Conservation (phyloP, 2,797 vertebrate species). For the Setipinna tenuifilis region DNA sequence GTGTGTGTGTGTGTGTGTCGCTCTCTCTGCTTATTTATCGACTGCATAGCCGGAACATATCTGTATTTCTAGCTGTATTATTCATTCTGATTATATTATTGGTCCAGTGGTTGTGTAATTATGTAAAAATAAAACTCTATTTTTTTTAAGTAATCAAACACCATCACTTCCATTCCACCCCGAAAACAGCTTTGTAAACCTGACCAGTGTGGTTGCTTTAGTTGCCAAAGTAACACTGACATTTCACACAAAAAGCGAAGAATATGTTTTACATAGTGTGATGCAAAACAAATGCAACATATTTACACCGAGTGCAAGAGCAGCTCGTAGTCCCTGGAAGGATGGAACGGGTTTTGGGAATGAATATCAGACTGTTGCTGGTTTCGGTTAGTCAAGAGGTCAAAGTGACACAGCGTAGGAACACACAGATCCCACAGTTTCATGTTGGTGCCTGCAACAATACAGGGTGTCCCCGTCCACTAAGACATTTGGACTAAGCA, state of each 20-base stretch:
- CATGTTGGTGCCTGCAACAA: conserved; percentile 33
- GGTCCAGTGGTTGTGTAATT: not conserved
- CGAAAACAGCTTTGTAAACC: not conserved
- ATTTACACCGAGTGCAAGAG: not conserved
- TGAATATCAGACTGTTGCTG: not conserved
- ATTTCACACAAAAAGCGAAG: not conserved
- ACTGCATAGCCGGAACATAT: not conserved
- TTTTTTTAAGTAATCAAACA: not conserved
- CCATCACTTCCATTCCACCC: not conserved
- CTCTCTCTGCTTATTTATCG: not conserved
- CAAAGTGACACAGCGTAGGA: not conserved
- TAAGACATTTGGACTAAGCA: not conserved
- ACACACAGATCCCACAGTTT: conserved; percentile 28
- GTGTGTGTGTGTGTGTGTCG: not conserved
- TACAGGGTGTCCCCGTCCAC: conserved; percentile 41
- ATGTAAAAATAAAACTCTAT: too few relatives aligned
- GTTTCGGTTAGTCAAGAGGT: not conserved
- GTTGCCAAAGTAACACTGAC: not conserved
- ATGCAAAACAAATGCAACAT: not conserved
- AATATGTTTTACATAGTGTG: not conserved
- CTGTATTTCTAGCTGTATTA: not conserved
- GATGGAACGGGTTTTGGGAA: too few relatives aligned
- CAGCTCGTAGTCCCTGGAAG: too few relatives aligned
- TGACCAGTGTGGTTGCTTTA: not conserved
- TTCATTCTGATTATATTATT: not conserved